Conservation (phyloP, 1,140 invertebrate species). For the Drosophila aff. region DNA sequence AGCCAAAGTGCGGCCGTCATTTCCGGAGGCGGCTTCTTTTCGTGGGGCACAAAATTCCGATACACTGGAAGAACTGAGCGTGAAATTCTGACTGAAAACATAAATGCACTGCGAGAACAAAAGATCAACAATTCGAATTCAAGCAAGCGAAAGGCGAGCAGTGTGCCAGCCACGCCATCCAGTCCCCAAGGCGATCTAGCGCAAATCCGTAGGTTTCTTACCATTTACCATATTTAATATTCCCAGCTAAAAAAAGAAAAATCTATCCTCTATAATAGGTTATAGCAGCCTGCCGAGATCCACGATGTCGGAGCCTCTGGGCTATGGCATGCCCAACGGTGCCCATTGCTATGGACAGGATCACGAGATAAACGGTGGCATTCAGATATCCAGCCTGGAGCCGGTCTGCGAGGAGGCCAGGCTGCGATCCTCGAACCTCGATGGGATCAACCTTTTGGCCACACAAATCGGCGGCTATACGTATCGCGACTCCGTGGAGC, state of each 20-base stretch:
- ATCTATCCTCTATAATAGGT: constrained; percentile 85
- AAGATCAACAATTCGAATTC: constrained; percentile 87
- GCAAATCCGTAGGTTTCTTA: constrained; percentile 73
- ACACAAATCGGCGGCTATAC: constrained; percentile 86
- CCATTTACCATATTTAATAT: too few species aligned
- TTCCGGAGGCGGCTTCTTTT: constrained; percentile 97
- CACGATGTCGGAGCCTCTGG: constrained; percentile 90
- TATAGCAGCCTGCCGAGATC: constrained; percentile 93
- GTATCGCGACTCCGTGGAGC: constrained; percentile 91
- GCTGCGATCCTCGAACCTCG: constrained; percentile 66
- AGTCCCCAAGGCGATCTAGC: constrained; percentile 87
- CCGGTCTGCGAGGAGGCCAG: constrained; percentile 87
- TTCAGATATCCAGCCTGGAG: constrained; percentile 85
- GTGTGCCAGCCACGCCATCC: constrained; percentile 93
- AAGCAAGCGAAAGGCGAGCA: constrained; percentile 91
- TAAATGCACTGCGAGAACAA: constrained; percentile 82
- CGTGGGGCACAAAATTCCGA: constrained; percentile 96
- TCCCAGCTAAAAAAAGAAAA: too few species aligned
- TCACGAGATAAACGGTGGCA: constrained; percentile 46
- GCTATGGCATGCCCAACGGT: constrained; percentile 60
- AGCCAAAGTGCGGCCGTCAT: constrained; percentile 94
- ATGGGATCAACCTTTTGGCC: constrained; percentile 53
- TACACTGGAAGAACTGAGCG: constrained; percentile 95
- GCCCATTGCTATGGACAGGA: constrained; percentile 82
- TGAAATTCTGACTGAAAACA: constrained; percentile 92